Percentiles rank a stretch among this genome's conserved stretches.
These are phyloP conservation scores for Blastobasis lacticolella DNA, from an alignment of 2,888 invertebrate genomes.

Conservation along the genomic window DNA sequence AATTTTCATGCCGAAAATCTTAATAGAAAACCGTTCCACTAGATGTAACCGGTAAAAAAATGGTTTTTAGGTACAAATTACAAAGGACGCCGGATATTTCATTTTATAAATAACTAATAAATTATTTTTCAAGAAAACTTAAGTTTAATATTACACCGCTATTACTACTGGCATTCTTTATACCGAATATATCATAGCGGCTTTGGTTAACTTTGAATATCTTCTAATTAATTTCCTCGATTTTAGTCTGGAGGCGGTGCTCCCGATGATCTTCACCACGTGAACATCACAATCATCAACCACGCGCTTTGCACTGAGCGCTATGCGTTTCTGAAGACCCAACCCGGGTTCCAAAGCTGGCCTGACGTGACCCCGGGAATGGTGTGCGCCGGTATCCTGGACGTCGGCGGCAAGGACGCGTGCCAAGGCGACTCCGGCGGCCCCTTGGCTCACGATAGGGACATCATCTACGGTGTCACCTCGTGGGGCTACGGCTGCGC, in stretches of 20 bases:
- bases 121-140: no score
- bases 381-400: constrained; percentile 45
- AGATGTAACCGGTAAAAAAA: no score
- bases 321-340: constrained; percentile 30
- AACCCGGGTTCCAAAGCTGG: constrained; percentile 3
- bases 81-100: no score
- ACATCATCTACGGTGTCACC: constrained; percentile 10
- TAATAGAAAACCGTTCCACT: no score
- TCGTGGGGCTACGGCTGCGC: constrained; percentile 10
- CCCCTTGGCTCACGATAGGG: constrained; percentile 24
- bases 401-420: constrained; percentile 29
- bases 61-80: no score
- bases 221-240: no score
- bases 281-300: constrained; percentile 33
- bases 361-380: constrained; percentile 38
- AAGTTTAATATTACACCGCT: no score
- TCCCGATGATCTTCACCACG: constrained; percentile 25
- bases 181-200: no score
- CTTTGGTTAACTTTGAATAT: no score
- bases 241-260: constrained; percentile 18
- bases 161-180: no score
- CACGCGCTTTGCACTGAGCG: constrained; percentile 35
- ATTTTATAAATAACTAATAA: no score
- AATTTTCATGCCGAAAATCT: no score
- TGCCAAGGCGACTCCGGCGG: constrained; percentile 29